Evolutionary conservation across 2,113 vertebrate genomes (phyloP).

Genomic region (Tapirus terrestris): DNA sequence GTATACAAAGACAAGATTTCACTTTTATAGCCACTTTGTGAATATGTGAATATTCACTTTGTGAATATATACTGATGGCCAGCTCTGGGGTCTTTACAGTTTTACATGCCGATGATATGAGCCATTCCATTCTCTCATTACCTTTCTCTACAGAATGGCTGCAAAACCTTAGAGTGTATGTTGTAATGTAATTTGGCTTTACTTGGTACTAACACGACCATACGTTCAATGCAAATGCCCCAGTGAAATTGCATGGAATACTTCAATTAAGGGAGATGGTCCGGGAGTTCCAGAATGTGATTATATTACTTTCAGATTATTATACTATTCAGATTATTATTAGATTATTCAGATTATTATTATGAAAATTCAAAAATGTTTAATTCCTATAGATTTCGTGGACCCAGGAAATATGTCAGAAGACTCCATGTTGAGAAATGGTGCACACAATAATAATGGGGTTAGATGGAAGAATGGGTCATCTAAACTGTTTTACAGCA

Average conservation of each 20-base stretch:
- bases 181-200: not conserved
- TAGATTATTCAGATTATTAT: not conserved
- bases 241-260: not conserved
- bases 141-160: not conserved
- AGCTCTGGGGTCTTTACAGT: not conserved
- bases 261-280: not conserved
- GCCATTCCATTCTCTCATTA: not conserved
- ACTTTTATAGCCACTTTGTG: not conserved
- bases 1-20: not conserved
- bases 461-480: not conserved
- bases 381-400: not conserved
- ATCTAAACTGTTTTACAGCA: not conserved
- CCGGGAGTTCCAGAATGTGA: not conserved
- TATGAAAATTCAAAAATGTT: not conserved
- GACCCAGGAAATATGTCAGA: not conserved
- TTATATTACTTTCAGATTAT: not conserved
- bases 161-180: not conserved
- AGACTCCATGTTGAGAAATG: not conserved
- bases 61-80: not conserved
- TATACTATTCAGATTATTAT: not conserved
- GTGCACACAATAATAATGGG: not conserved
- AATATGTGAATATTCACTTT: not conserved
- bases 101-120: not conserved
- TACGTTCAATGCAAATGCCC: not conserved
- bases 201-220: not conserved